Percentiles rank a stretch among this genome's conserved stretches.
phyloP scores from a whole-genome alignment of 2,888 invertebrate species.

The Cylindroiulus punctatus region DNA sequence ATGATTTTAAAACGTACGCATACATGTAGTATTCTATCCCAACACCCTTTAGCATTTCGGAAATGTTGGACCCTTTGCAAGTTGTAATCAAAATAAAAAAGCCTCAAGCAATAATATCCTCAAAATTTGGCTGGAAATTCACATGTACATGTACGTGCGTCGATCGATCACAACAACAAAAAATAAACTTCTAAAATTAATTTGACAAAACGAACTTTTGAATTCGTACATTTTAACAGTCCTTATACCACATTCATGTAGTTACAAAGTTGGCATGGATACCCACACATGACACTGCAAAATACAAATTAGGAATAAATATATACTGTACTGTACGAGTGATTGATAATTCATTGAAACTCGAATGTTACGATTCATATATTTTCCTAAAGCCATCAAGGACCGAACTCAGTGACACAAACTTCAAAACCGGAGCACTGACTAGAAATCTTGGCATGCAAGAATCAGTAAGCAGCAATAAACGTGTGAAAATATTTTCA shows the following conservation, averaged over 20 bases:
- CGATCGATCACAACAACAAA: too few species aligned
- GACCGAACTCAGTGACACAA: not conserved
- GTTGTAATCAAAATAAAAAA: too few species aligned
- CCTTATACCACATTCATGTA: not conserved
- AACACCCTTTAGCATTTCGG: too few species aligned
- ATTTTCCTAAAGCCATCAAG: not conserved
- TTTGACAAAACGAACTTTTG: conserved; percentile 6
- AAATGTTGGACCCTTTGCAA: too few species aligned
- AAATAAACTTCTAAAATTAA: not conserved
- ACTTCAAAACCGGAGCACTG: not conserved
- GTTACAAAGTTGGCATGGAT: not conserved
- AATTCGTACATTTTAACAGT: not conserved
- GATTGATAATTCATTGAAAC: not conserved
- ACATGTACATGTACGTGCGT: too few species aligned
- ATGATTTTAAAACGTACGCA: too few species aligned
- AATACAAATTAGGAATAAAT: conserved; percentile 9
- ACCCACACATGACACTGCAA: not conserved
- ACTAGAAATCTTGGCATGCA: conserved; percentile 37
- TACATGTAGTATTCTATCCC: too few species aligned
- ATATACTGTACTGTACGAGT: too few species aligned
- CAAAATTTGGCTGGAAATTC: too few species aligned
- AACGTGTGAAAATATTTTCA: not conserved
- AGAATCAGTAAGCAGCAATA: not conserved
- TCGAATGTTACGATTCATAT: not conserved
- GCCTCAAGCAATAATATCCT: too few species aligned